Conservation (phyloP, 2,113 vertebrate genomes). For the Hydrochoerus hydrochaeris region DNA sequence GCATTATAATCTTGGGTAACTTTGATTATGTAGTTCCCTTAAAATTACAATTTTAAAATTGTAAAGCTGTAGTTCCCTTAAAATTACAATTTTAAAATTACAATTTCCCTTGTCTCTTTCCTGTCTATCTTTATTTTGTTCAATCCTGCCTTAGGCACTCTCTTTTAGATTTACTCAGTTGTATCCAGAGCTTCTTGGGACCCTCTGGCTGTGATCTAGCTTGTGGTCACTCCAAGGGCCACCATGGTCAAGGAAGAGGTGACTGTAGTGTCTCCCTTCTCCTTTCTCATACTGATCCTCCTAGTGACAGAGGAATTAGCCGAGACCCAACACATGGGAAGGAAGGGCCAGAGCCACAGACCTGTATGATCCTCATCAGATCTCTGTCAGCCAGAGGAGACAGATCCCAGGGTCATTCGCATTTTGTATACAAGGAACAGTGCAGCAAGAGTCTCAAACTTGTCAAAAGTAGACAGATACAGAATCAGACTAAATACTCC, state of each 20-base stretch:
- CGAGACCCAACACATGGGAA: neutral
- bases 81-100: neutral
- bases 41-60: no score
- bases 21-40: neutral
- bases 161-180: neutral
- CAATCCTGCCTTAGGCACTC: neutral
- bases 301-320: neutral
- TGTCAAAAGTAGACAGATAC: fast-evolving
- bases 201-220: neutral
- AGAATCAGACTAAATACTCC: neutral
- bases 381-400: neutral
- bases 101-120: neutral
- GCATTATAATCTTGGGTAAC: neutral
- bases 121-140: neutral
- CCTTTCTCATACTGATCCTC: neutral
- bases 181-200: neutral
- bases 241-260: neutral
- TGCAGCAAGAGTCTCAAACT: no score
- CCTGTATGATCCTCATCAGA: no score
- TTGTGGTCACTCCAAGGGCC: no score
- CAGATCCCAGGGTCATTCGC: neutral
- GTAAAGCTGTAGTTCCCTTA: neutral
- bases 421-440: neutral
- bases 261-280: neutral
- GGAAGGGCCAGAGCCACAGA: neutral